Conservation (phyloP, 2,797 vertebrate genomes). For the Semaprochilodus insignis region DNA sequence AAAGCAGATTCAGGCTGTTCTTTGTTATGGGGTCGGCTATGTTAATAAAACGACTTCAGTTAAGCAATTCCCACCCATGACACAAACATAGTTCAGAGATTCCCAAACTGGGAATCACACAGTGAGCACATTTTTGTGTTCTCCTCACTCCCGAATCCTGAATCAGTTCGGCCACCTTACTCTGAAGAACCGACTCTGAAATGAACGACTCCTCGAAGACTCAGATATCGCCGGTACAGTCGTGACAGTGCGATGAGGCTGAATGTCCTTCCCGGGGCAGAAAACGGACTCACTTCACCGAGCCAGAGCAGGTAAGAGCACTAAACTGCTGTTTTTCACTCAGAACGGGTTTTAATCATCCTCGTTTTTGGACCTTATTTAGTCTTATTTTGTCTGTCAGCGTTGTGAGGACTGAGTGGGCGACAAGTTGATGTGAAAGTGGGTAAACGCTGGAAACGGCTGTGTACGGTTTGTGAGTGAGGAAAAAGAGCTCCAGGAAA, state of each 20-base stretch:
- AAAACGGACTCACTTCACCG: not conserved
- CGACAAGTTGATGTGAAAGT: not conserved
- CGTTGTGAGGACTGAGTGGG: not conserved
- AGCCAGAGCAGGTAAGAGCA: constrained; percentile 2
- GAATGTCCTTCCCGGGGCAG: not conserved
- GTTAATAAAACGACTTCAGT: too few species aligned
- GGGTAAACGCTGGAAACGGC: not conserved
- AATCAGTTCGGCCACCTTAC: too few species aligned
- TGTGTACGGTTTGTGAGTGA: not conserved
- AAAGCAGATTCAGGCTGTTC: too few species aligned
- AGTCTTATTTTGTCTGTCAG: too few species aligned
- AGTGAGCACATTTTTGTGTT: too few species aligned
- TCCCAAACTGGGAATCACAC: too few species aligned
- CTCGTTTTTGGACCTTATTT: not conserved
- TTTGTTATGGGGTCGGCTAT: too few species aligned
- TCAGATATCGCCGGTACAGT: not conserved
- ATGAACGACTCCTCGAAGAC: not conserved
- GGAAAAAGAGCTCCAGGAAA: not conserved
- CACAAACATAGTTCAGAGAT: too few species aligned
- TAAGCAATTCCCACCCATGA: too few species aligned
- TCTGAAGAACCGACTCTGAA: not conserved
- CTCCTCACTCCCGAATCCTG: too few species aligned
- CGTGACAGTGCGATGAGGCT: not conserved
- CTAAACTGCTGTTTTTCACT: not conserved
- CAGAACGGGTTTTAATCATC: not conserved